Base-by-base conservation (phyloP, 2,797 vertebrate genomes). In the Sebastes oblongus region DNA sequence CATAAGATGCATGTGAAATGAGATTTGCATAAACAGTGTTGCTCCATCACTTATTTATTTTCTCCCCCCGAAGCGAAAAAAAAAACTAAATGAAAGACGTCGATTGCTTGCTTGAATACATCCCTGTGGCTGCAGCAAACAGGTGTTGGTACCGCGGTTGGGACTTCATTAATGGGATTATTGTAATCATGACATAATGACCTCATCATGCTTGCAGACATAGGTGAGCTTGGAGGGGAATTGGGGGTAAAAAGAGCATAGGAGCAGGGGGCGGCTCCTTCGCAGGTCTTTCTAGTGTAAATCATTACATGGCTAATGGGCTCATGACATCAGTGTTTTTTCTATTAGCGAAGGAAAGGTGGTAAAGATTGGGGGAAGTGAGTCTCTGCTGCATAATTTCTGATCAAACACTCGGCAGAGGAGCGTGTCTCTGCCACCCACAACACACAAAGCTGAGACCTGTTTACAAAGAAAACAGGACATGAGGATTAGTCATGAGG, bases 11-110 rank as follows among this genome's bases (percentile, higher is more conserved):
- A 86, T 89, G 90, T 84, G 87, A 93, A 93, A 95, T 87, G 82
- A 90, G 91, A 94, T 95, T 95, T 94, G 89, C 92, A 90, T 94
- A 91, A 94, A 89, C 84, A 92, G 86, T 83, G 82, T 88, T 83
- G 86, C 84, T 91, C 85, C 64, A 85, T 90, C 86, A 89, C 80
- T 92, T 91, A 90, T 95, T 91, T 89, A 89, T 93, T 92, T 88
- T 72, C 74, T 72, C 56, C 75, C 60, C 61, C 61, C 60, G 32
- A 59, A 52, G 85, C 79, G 75, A 20, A 62, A 18, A 76, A 75
- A 75, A 69, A 74, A 88, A 13, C 5, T 62, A 77, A 86, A 81
- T 58, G 65, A 82, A 80, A 73, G 71, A 88, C 50, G 81, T 46
- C 69, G 58, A 56, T 75, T 85, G 82, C 78, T 82, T 36, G 52